Percentiles rank a stretch among this genome's conserved stretches.
Evolutionary conservation across 2,888 invertebrate species (phyloP).

Genomic region (Dexiosoma caninum): DNA sequence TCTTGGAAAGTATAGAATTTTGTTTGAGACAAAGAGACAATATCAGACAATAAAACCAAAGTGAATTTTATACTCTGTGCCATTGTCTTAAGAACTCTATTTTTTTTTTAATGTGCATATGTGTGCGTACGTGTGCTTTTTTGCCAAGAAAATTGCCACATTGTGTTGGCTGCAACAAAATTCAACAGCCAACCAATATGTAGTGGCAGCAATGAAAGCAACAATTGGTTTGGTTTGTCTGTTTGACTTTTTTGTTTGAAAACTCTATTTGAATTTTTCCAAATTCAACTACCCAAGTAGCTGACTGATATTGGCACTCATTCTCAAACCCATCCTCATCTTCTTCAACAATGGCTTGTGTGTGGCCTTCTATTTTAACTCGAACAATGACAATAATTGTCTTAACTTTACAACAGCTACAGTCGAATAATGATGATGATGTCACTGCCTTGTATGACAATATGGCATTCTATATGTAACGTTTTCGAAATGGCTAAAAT

Average conservation of each 20-base stretch:
- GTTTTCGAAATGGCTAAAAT: background rate
- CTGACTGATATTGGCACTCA: constrained; percentile 4
- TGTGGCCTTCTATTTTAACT: constrained; percentile 42
- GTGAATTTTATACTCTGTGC: constrained; percentile 45
- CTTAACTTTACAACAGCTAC: constrained; percentile 25
- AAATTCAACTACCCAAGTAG: constrained; percentile 41
- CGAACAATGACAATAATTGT: constrained; percentile 44
- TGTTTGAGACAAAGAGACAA: background rate
- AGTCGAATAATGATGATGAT: constrained; percentile 50
- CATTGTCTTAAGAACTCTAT: constrained; percentile 36
- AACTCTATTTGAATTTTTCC: constrained; percentile 10
- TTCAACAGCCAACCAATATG: constrained; percentile 16
- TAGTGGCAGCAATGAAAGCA: too few species aligned
- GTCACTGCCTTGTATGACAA: constrained; percentile 26
- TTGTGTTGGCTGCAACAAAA: constrained; percentile 46
- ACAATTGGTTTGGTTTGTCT: constrained; percentile 37
- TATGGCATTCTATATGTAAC: background rate
- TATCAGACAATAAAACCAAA: constrained; percentile 53
- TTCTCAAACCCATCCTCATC: background rate
- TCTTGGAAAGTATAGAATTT: background rate
- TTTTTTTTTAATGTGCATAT: background rate
- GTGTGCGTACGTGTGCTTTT: constrained; percentile 5
- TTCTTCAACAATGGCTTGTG: background rate
- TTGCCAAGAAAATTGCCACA: constrained; percentile 56
- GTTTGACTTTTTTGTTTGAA: background rate